Percentiles rank a stretch among this genome's conserved stretches.
Evolutionary conservation across 2,113 vertebrate genomes (phyloP).

Genomic region (Pelobates fuscus): DNA sequence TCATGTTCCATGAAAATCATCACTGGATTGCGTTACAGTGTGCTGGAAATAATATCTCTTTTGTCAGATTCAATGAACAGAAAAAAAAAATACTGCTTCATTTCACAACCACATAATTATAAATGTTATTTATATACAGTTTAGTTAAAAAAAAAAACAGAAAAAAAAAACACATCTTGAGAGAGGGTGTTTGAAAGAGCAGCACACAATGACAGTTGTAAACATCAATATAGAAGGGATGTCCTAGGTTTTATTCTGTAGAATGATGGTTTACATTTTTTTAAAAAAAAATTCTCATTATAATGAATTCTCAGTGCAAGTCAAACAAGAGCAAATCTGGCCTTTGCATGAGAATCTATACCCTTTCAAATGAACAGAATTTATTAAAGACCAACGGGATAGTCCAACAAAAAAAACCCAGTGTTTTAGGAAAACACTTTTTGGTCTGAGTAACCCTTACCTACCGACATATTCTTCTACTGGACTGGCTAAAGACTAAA

Average conservation of each 20-base stretch:
- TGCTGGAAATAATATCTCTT: not conserved
- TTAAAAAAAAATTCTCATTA: too few relatives aligned
- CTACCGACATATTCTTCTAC: too few relatives aligned
- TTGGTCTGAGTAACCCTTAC: too few relatives aligned
- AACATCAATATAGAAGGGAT: not conserved
- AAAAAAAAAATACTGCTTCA: not conserved
- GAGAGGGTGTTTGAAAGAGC: not conserved
- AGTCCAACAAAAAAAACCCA: too few relatives aligned
- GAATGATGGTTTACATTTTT: not conserved
- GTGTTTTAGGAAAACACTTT: too few relatives aligned
- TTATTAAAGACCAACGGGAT: too few relatives aligned
- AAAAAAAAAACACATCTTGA: not conserved
- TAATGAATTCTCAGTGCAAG: too few relatives aligned
- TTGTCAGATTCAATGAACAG: not conserved
- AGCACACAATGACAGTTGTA: constrained; percentile 6
- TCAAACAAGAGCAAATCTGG: too few relatives aligned
- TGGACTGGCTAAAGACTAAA: too few relatives aligned
- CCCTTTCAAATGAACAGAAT: too few relatives aligned
- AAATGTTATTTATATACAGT: constrained; percentile 13
- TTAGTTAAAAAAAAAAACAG: not conserved
- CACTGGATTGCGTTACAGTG: not conserved
- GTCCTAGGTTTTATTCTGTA: not conserved
- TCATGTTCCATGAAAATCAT: not conserved
- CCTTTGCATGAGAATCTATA: too few relatives aligned
- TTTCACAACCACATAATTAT: constrained; percentile 2